Evolutionary conservation across 2,888 invertebrate genomes (phyloP).

Genomic region (Argynnis bischoffii): DNA sequence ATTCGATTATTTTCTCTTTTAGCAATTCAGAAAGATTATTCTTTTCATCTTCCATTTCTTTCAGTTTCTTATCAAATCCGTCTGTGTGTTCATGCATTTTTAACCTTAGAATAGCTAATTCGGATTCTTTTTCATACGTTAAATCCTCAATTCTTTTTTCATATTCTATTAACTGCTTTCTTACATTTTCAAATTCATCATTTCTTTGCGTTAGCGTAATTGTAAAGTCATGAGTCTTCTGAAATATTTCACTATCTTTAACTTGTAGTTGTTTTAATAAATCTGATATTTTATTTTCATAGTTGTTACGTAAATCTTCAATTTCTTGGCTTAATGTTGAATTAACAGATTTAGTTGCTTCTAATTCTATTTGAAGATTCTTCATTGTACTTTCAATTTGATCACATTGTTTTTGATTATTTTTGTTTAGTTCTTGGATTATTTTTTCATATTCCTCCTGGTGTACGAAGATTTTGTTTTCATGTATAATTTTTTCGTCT

Average conservation of each 20-base stretch:
- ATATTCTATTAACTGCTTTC: constrained; percentile 63
- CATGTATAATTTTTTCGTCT: constrained; percentile 70
- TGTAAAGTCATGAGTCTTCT: constrained; percentile 68
- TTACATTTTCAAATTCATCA: constrained; percentile 71
- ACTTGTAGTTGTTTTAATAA: constrained; percentile 57
- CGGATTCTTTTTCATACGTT: constrained; percentile 78
- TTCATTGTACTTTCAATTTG: constrained; percentile 52
- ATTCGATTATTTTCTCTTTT: constrained; percentile 73
- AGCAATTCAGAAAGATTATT: constrained; percentile 58
- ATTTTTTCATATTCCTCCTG: constrained; percentile 74
- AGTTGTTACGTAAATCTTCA: constrained; percentile 49
- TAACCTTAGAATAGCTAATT: constrained; percentile 77
- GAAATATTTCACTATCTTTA: constrained; percentile 70
- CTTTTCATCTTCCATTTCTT: constrained; percentile 59
- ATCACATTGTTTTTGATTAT: constrained; percentile 50
- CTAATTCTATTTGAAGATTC: constrained; percentile 56
- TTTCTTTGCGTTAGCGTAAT: constrained; percentile 62
- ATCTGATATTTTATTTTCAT: constrained; percentile 53
- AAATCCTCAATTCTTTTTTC: constrained; percentile 75
- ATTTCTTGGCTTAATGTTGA: constrained; percentile 55
- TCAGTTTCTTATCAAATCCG: constrained; percentile 54
- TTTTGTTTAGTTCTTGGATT: constrained; percentile 57
- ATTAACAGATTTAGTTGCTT: constrained; percentile 50
- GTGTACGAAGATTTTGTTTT: constrained; percentile 68
- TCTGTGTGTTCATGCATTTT: constrained; percentile 76